These are phyloP conservation scores for Otus scops DNA, from an alignment of 2,797 vertebrate genomes.

Conservation along the genomic window DNA sequence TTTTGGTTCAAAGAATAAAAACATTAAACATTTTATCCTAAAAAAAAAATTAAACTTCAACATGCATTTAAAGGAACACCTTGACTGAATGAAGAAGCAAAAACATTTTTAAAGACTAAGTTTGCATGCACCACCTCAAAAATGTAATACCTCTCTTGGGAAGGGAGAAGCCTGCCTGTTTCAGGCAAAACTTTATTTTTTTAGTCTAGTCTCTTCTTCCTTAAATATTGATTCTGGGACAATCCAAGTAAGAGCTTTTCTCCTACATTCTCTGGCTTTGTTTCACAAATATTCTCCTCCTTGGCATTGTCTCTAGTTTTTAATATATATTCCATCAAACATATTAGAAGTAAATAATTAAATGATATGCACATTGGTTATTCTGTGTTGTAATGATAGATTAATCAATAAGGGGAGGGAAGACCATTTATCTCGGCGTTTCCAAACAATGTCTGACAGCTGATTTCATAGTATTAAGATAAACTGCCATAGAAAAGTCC, in stretches of 20 bases:
- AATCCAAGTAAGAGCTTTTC: neutral
- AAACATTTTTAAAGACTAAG: neutral
- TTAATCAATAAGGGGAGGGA: neutral
- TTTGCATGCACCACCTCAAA: neutral
- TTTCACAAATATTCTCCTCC: neutral
- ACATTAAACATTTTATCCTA: neutral
- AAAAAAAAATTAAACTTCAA: neutral
- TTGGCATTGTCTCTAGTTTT: neutral
- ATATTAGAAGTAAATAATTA: conserved; percentile 31
- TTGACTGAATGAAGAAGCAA: neutral
- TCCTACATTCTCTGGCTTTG: neutral
- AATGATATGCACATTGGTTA: neutral
- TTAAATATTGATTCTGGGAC: neutral
- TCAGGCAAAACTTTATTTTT: neutral
- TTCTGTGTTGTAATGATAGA: neutral
- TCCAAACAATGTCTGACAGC: conserved; percentile 49
- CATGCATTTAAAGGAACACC: neutral
- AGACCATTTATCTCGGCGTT: conserved; percentile 1
- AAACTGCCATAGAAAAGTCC: neutral
- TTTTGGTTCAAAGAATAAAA: neutral
- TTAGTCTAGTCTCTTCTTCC: neutral
- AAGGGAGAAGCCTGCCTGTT: neutral
- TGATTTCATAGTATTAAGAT: conserved; percentile 31
- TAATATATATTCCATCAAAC: neutral
- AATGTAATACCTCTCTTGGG: neutral